These are phyloP conservation scores for Coregonus ussuriensis DNA, from an alignment of 2,797 vertebrate species.

Conservation along the genomic window DNA sequence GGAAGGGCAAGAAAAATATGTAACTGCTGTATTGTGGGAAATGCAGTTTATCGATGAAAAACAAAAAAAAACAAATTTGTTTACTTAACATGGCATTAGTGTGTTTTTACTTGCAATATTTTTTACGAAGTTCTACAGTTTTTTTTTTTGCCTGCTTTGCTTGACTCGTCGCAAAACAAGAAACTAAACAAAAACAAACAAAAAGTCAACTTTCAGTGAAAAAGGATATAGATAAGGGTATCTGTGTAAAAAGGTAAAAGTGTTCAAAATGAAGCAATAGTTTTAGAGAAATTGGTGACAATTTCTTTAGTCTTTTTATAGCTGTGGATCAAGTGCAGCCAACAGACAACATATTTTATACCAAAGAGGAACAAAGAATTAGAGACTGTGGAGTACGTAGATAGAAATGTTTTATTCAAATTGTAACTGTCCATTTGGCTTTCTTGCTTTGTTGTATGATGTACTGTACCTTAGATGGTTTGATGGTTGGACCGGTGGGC, in stretches of 20 bases:
- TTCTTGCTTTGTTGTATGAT: conserved; percentile 56
- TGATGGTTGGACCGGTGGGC: conserved; percentile 26
- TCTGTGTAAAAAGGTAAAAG: conserved; percentile 77
- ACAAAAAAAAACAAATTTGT: conserved; percentile 78
- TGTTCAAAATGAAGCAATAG: conserved; percentile 92
- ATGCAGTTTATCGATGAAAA: conserved; percentile 80
- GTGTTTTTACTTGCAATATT: conserved; percentile 87
- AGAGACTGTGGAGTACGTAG: conserved; percentile 87
- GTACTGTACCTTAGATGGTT: conserved; percentile 60
- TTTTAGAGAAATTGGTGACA: conserved; percentile 97
- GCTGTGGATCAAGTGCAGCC: conserved; percentile 95
- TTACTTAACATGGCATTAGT: conserved; percentile 85
- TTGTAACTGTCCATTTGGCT: conserved; percentile 45
- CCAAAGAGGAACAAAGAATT: conserved; percentile 95
- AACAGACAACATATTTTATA: conserved; percentile 97
- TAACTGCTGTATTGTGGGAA: conserved; percentile 82
- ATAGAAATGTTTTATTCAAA: conserved; percentile 40
- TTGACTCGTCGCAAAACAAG: conserved; percentile 91
- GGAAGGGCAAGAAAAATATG: conserved; percentile 75
- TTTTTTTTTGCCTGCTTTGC: conserved; percentile 85
- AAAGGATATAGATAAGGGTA: conserved; percentile 81
- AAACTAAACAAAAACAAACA: conserved; percentile 52
- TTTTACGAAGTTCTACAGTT: conserved; percentile 87
- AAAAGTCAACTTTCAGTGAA: conserved; percentile 52
- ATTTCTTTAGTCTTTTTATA: conserved; percentile 97